Conservation (phyloP, 1,140 invertebrate species). For the Andricus grossulariae region DNA sequence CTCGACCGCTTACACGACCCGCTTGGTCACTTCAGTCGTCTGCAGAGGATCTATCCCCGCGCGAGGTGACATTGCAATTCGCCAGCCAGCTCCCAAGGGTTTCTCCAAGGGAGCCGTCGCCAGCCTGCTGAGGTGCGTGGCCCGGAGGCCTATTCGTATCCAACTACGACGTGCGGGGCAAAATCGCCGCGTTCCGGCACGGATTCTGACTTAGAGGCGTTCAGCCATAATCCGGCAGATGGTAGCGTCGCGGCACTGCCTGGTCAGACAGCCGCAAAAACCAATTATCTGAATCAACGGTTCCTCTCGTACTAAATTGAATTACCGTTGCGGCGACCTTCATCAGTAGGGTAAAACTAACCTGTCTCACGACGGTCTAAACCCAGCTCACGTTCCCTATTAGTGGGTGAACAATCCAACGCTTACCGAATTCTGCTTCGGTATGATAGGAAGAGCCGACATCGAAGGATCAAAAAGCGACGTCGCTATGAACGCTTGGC, state of each 20-base stretch:
- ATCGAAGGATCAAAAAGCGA: conserved; percentile 85
- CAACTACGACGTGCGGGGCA: no score
- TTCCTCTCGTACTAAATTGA: conserved; percentile 85
- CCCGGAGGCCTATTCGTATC: no score
- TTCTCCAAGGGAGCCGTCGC: no score
- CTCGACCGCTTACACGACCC: no score
- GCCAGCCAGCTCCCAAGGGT: no score
- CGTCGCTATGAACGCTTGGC: conserved; percentile 84
- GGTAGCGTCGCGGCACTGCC: conserved; percentile 84
- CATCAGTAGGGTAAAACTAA: conserved; percentile 82
- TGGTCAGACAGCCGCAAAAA: conserved; percentile 71
- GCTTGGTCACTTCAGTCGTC: no score
- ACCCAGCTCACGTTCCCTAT: conserved; percentile 80
- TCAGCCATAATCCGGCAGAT: conserved; percentile 89
- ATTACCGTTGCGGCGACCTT: conserved; percentile 79
- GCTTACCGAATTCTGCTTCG: conserved; percentile 79
- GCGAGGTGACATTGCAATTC: no score
- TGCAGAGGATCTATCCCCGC: no score
- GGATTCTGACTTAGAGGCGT: conserved; percentile 82
- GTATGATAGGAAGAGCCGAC: conserved; percentile 84
- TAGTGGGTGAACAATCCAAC: conserved; percentile 65
- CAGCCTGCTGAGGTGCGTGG: no score
- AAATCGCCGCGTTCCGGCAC: no score
- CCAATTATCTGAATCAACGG: conserved; percentile 87
- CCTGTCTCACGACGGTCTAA: conserved; percentile 89